These are phyloP conservation scores for Sebastes itinus DNA, from an alignment of 2,797 vertebrate genomes.

Conservation along the genomic window DNA sequence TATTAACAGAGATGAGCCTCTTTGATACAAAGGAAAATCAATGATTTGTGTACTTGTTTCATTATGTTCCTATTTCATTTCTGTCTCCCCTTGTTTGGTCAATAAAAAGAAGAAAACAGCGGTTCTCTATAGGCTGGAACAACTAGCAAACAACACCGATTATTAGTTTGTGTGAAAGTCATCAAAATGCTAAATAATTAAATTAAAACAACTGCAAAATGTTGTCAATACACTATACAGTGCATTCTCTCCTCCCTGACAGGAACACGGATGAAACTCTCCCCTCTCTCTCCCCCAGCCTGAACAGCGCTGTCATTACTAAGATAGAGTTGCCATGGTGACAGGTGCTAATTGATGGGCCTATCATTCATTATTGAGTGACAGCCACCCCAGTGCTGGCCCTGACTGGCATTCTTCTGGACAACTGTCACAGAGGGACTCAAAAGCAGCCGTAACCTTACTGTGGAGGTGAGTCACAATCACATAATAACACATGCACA, in stretches of 20 bases:
- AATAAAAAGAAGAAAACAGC: conserved; percentile 76
- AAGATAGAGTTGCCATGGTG: conserved; percentile 76
- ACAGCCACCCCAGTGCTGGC: conserved; percentile 65
- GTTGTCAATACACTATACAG: not conserved
- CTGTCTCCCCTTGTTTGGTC: conserved; percentile 80
- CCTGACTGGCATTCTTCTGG: conserved; percentile 71
- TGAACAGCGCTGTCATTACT: conserved; percentile 55
- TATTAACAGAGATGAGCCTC: not conserved
- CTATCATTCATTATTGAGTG: conserved; percentile 79
- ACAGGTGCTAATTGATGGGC: conserved; percentile 80
- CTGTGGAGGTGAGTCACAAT: conserved; percentile 61
- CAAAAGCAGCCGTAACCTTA: conserved; percentile 65
- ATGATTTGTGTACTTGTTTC: conserved; percentile 45
- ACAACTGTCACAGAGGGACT: conserved; percentile 70
- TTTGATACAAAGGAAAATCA: not conserved
- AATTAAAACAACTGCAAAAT: not conserved
- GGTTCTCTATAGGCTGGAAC: not conserved
- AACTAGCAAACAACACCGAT: not conserved
- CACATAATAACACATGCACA: conserved; percentile 22
- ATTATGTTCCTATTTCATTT: conserved; percentile 81
- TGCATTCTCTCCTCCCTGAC: conserved; percentile 15
- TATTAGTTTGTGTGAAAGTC: conserved; percentile 24
- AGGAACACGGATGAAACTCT: conserved; percentile 19
- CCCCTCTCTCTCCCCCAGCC: conserved; percentile 12
- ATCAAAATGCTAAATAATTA: conserved; percentile 63